Base-by-base conservation (phyloP, 2,797 vertebrate species). In the Notolabrus celidotus region DNA sequence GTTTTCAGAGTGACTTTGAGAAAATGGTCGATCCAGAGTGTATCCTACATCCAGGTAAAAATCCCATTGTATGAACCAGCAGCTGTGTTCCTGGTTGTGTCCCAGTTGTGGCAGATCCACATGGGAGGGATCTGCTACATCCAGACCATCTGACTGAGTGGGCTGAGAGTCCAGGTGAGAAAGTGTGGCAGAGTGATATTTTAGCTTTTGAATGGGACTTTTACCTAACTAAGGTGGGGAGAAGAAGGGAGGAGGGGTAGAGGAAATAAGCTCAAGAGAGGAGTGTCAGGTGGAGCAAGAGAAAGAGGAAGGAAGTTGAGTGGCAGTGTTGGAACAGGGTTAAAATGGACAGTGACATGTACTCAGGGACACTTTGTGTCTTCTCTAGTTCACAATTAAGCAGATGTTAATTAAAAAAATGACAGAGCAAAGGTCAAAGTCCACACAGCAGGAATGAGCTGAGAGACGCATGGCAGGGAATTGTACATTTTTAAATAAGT, bases 161-260 rank as follows among this genome's bases (percentile, higher is more conserved):
- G 7, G 31, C 62, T 53, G 52, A 23, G 62, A 27, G 27, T 55
- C 53, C 59, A 69, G 69, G 51, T 68, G 58, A 71, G 19, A 54
- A 54, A 53, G 29, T 46, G 20, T 3, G n/a, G 17, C 17, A 36
- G 55, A 70, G 16, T 34, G 46, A 29, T 36, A n/a, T 19, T 46
- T 33, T 56, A n/a, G 45, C 55, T 60, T 8, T 12, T 7, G n/a
- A 20, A 51, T 52, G 55, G 43, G 43, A 54, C 22, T 33, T 70
- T 58, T 43, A 41, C 53, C 19, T 14, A 33, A 31, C 27, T 42
- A 51, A 41, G 27, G 38, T 4, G 45, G 20, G 17, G 34, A 16
- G 42, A 29, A n/a, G 45, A 6, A 14, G n/a, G 47, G 46, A 31
- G 52, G 41, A 10, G 36, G 7, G 8, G 12, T 12, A 3, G 11